Evolutionary conservation across 2,797 vertebrate species (phyloP), one percentile per base, ranked within the genome.

Genomic region (Ataeniobius toweri): DNA sequence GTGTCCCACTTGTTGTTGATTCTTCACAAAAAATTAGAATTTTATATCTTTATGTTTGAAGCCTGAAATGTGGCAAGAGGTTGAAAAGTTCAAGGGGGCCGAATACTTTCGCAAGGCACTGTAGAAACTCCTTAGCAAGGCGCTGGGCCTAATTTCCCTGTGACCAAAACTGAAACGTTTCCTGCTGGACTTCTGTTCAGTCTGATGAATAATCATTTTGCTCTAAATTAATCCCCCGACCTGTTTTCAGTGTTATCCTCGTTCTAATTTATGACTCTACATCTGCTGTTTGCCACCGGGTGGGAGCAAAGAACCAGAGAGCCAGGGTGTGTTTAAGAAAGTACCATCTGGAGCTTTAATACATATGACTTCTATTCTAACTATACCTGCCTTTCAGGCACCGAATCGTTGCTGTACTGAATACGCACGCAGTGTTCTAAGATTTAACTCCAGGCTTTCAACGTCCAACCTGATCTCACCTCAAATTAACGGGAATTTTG

Each of bases 261-360:
- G 36, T 67, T 39, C 36, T n/a, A 22, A 4, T 24, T 41, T 41
- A 8, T 41, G 18, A 39, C 63, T 71, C 13, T 53, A 24, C 71
- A 84, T 24, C 86, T 3, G 63, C 53, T 5, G 39, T 22, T 26
- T 41, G 69, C 48, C 79, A 44, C 68, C 80, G 24, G 67, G 6
- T 13, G 79, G 80, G 81, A 82, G n/a, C 56, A 56, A 55, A 41
- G 55, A 58, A 46, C 79, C 53, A 0, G 18, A 53, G 51, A 67
- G 41, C 20, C 63, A 24, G 3, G 16, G 28, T 36, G 59, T 10
- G 28, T 16, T 63, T 63, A 48, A 12, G 12, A 48, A 48, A 48
- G 12, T 16, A 61, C 6, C 26, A 16, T 61, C 14, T 61, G 58
- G 58, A 61, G 13, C 4, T 0, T 6, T 61, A 13, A 61, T 31